These are phyloP conservation scores for Melopsittacus undulatus DNA, from an alignment of 2,797 vertebrate genomes.

Conservation along the genomic window DNA sequence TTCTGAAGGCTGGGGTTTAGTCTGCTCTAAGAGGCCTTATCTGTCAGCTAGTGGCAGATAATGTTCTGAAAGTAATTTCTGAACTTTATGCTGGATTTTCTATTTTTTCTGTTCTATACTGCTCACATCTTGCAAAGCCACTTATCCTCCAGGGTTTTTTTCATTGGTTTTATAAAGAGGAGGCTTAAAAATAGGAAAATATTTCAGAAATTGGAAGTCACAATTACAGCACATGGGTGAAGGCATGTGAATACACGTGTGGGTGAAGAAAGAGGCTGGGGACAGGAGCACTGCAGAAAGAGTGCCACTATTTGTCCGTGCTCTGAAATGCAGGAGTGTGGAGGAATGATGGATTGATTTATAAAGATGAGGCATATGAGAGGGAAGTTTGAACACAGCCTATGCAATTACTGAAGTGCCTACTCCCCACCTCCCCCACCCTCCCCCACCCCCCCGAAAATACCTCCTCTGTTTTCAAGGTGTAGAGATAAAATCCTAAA, in stretches of 20 bases:
- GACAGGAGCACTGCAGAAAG: not conserved
- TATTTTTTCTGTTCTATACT: not conserved
- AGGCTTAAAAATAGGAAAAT: not conserved
- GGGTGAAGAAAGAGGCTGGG: not conserved
- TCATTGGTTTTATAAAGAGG: not conserved
- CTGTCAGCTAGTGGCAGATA: not conserved
- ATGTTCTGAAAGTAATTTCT: not conserved
- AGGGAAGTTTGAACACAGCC: not conserved
- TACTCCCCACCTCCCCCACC: accelerated
- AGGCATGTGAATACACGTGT: not conserved
- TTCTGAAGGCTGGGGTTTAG: not conserved
- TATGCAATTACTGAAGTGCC: not conserved
- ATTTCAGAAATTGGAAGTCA: not conserved
- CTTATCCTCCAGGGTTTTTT: not conserved
- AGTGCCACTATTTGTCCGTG: not conserved
- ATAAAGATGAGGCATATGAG: not conserved
- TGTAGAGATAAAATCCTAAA: not conserved
- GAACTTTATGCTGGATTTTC: not conserved
- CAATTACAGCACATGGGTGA: not conserved
- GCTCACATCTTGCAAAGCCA: not conserved
- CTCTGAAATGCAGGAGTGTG: not conserved
- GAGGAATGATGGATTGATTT: not conserved
- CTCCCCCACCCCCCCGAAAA: not conserved
- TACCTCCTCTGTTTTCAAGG: not conserved
- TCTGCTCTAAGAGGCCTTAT: not conserved